Conservation (phyloP, 2,888 invertebrate genomes). For the Spialia ferax region DNA sequence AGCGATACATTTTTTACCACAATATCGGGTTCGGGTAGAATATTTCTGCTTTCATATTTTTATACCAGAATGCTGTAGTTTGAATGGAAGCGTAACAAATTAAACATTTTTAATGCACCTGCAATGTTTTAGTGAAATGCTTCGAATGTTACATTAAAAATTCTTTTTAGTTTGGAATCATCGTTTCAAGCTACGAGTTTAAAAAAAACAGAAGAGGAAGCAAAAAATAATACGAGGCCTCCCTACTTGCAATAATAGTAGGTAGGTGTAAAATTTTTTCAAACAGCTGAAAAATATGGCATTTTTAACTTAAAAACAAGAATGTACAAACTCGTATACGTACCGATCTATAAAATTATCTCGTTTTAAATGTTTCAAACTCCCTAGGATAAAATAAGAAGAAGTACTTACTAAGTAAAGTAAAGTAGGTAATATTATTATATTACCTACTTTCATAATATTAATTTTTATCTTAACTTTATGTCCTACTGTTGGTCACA, state of each 20-base stretch:
- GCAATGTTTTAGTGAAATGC: slow-evolving; percentile 28
- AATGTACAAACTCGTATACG: no score
- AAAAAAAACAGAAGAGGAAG: neutral
- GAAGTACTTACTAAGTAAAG: no score
- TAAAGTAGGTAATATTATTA: no score
- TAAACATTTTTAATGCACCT: slow-evolving; percentile 37
- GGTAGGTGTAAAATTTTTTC: neutral
- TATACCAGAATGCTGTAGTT: slow-evolving; percentile 18
- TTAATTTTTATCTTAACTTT: no score
- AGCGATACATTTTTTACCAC: slow-evolving; percentile 38
- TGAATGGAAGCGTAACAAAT: slow-evolving; percentile 40
- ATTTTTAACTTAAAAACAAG: no score
- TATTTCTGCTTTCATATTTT: slow-evolving; percentile 34
- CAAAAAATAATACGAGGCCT: no score
- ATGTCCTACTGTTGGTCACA: no score
- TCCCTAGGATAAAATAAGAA: no score
- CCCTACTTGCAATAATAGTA: neutral
- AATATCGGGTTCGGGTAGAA: slow-evolving; percentile 36
- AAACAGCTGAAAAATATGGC: neutral
- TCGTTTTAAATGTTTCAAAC: no score
- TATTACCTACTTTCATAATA: no score
- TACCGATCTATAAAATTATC: no score
- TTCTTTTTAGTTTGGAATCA: neutral
- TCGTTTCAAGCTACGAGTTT: neutral
- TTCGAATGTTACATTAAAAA: slow-evolving; percentile 11